Evolutionary conservation across 1,140 invertebrate species (phyloP), one percentile per base, ranked within the genome.

Genomic region (Magallana angulata): DNA sequence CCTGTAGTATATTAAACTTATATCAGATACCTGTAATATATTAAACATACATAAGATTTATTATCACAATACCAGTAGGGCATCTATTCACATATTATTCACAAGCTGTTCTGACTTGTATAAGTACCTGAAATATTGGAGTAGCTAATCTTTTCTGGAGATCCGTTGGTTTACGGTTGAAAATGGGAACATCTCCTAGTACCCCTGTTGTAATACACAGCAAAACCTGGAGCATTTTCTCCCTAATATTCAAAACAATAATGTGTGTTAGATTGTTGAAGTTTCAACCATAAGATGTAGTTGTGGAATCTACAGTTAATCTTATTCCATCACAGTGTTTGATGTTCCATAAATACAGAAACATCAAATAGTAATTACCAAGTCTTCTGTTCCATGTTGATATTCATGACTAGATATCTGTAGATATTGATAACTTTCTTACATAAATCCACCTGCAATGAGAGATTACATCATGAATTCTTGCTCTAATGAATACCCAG

Each of bases 351-450:
- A 48, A 48, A 48, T 48, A 48, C 36, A 48, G 5, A 48, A 48
- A 48, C 36, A 48, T 64, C 60, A 14, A 64, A 16, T 64, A 64
- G 36, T 48, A 16, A 12, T 56, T 96, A 98, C 98, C 98, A 99
- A 24, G 98, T 98, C 91, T 96, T 96, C 90, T 97, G 97, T 93
- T 99, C 98, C 97, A 99, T 97, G 89, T 97, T 96, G 0, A 98
- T 97, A 94, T 99, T 98, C 98, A 99, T 99, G 48, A 99, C 98
- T 96, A 99, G 98, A 92, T 98, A 98, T 88, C 98, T 96, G 96
- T 99, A 99, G 90, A 99, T 98, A 94, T 99, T 99, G 48, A 99
- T 95, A 82, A 99, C 98, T 91, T 98, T 96, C 95, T 99, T 99
- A 95, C 98, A 99, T 88, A 98, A 97, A 95, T 99, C 98, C 0